Base-by-base conservation (phyloP, 1,140 invertebrate genomes). In the Harlomillsia oculata region DNA sequence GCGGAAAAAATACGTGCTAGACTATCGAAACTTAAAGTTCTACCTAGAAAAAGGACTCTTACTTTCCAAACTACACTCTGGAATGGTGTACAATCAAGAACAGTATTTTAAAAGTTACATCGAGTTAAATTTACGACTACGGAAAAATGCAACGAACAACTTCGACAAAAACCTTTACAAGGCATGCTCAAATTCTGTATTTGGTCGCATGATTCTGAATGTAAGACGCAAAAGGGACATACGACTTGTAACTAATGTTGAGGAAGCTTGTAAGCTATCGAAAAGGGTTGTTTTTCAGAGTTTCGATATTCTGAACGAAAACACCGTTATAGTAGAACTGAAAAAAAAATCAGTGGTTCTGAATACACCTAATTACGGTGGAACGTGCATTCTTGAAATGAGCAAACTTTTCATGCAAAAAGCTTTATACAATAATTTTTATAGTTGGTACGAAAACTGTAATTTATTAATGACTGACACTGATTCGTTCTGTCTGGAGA, bases 21-120 rank as follows among this genome's bases (percentile, higher is more conserved):
- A 58, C 36, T 57, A 53, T 30, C 36, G 60, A 28, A 62, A 58
- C 39, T 29, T 62, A n/a, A 57, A 62, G 34, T 53, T 16, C 16
- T 62, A 55, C 37, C n/a, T 57, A n/a, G 3, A 9, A 9, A 37
- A 48, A 28, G 60, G 60, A 4, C 18, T 62, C 28, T 32, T 34
- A 18, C n/a, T 58, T 8, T 28, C 2, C 16, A 49, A 53, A 41
- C 41, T 49, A 37, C 39, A 58, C 25, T 11, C 34, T 13, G 37
- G 40, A n/a, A 2, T 62, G 21, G 28, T 23, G 18, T 62, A 58
- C 26, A 21, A 14, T 21, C 60, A 62, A 46, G 1, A 8, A 18
- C n/a, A 18, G 11, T 58, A 50, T 49, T 34, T 62, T 20, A 41
- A 34, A 26, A 2, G 1, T 1, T 62, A 53, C 53, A 54, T 62